Evolutionary conservation across 2,888 invertebrate genomes (phyloP).

Genomic region (Pseudanteris insignis): DNA sequence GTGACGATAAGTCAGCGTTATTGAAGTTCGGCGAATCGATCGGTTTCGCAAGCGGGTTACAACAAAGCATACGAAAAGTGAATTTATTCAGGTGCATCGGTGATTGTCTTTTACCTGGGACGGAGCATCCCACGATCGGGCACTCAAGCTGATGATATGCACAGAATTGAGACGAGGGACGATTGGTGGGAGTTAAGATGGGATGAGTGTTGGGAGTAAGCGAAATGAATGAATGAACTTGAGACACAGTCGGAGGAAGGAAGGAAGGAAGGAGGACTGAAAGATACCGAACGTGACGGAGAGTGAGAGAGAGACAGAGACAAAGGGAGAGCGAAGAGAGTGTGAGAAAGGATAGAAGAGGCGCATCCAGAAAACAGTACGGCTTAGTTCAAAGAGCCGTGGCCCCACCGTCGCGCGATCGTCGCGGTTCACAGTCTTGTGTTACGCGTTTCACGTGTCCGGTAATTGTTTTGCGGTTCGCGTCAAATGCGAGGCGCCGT

Average conservation of each 20-base stretch:
- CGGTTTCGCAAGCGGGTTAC: too few species aligned
- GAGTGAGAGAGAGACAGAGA: not conserved
- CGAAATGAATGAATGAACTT: constrained; percentile 64
- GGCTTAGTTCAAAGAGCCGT: constrained; percentile 42
- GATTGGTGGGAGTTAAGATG: too few species aligned
- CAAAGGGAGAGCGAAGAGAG: not conserved
- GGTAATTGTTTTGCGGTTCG: constrained; percentile 42
- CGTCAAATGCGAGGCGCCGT: constrained; percentile 16
- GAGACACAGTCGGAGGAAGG: constrained; percentile 62
- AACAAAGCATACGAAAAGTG: too few species aligned
- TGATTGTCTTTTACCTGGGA: too few species aligned
- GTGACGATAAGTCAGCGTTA: too few species aligned
- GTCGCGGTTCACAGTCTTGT: constrained; percentile 4
- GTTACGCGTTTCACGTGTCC: constrained; percentile 10
- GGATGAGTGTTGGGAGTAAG: constrained; percentile 26
- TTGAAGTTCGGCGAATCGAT: too few species aligned
- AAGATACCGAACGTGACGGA: too few species aligned
- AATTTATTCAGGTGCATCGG: too few species aligned
- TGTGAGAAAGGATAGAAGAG: too few species aligned
- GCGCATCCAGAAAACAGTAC: constrained; percentile 55
- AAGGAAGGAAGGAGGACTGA: constrained; percentile 42
- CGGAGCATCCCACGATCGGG: too few species aligned
- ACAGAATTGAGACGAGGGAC: not conserved
- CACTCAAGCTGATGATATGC: too few species aligned
- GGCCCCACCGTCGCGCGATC: constrained; percentile 13